Base-by-base conservation (phyloP, 2,113 vertebrate genomes). In the Vimba vimba region DNA sequence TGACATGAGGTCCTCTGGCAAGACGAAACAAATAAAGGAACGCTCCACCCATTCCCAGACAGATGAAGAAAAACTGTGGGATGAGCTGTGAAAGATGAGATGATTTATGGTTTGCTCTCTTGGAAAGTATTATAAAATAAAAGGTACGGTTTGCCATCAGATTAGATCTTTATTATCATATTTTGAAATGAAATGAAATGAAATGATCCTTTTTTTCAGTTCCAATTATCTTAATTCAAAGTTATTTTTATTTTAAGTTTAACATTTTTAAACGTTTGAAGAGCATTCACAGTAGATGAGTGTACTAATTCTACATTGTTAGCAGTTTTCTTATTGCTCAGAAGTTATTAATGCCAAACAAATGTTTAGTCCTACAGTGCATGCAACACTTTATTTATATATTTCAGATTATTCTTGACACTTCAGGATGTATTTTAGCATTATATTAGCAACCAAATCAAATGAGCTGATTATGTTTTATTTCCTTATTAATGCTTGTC, bases 11-110 rank as follows among this genome's bases (percentile, higher is more conserved):
- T 88, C 95, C 95, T 88, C 94, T 89, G 0, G 96, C 94, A 8
- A 96, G 90, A 59, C 95, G 87, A 77, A 96, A 89, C 89, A 96
- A 64, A 91, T 96, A 96, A 59, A 95, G 86, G 0, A 92, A 90
- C 0, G 95, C 96, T 0, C 94, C 95, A 84, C 93, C 93, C 90
- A 96, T 89, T 47, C 96, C 96, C 4, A 96, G 79, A 1, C 93
- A 89, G 79, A 97, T 97, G 93, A 97, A 97, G 92, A 96, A 90
- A 88, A 98, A 96, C 94, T 98, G 96, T 0, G 96, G 96, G 91
- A 97, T 92, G 87, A 98, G 95, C 96, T 97, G 91, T 3, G 43
- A 47, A 77, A 77, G 0, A 83, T 52, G 9, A 71, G 4, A 62
- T 6, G 1, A 21, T n/a, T 43, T 13, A 12, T 6, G 4, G 36